Base-by-base conservation (phyloP, 2,888 invertebrate genomes). In the Oxytorus armatus region DNA sequence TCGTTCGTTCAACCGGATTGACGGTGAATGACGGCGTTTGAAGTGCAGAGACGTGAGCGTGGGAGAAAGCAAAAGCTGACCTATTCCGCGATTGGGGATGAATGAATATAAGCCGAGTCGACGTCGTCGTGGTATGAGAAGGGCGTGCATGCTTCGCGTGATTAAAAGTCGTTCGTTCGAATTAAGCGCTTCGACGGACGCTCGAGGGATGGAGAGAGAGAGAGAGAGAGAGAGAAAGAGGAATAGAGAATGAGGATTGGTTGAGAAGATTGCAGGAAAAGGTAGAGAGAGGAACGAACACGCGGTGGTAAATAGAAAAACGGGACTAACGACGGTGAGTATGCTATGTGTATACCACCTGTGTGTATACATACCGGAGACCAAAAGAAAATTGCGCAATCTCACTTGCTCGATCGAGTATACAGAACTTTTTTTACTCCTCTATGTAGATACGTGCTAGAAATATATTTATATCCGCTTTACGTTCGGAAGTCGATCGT, bases 151-250 rank as follows among this genome's bases (percentile, higher is more conserved):
- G 78, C 63, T 68, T 82, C 74, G 68, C 77, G 77, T 78, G 81
- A 85, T 84, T 85, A 85, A 77, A 78, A 81, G 73, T 77, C 80
- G 77, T 77, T 80, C 77, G 73, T 80, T 73, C 77, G 77, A 80
- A 80, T 80, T 80, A 80, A 80, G 77, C 80, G 73, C 80, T 80
- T 80, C 73, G 77, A 80, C 73, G 55, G 44, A 80, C 73, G 69
- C 47, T 77, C 66, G 42, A 36, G 36, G 3, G 51, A 73, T 61
- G 5, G 59, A 39, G 47, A 73, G 42, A 47, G 29, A n/a, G 53
- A 25, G 18, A 57, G 18, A 29, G 55, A 29, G 33, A 55, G n/a
- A 7, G 29, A 55, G 55, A 10, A 11, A 59, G 57, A 14, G 29
- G 14, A 23, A 59, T 16, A 57, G 39, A 25, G 63, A 49, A 7